Evolutionary conservation across 2,888 invertebrate genomes (phyloP), one percentile per base, ranked within the genome.

Genomic region (Nemapogon koenigi): DNA sequence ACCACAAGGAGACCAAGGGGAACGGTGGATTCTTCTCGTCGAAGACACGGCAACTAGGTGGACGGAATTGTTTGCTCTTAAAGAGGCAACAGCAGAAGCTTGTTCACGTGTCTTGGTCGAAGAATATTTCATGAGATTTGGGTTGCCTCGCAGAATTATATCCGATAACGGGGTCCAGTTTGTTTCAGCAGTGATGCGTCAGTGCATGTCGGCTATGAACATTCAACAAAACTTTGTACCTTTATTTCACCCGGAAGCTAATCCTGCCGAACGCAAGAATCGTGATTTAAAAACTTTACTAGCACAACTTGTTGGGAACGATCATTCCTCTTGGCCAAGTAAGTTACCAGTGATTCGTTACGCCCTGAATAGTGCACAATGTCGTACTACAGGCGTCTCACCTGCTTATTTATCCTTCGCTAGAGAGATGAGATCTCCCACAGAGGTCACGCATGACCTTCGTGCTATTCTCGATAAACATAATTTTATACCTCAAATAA

Each of bases 121-220:
- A 2, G 41, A 41, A 26, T 22, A 38, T 11, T 35, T 41, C 2
- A 15, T 41, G 14, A 44, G 55, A 4, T 57, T 49, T 41, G 57
- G 55, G 2, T 26, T 50, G 4, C 53, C 53, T 2, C 26, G 56
- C 8, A 30, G 50, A 14, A 37, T 57, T 0, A 43, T 51, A 8
- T 47, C 46, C 10, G 54, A 59, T 35, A 62, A 60, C 16, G 57
- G 57, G 0, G 37, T 46, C 0, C 57, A 59, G 33, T 56, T 57
- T 33, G 43, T 58, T 1, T 48, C 51, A 1, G 49, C 45, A 0
- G 35, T 55, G 2, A 57, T 56, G 53, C 57, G 57, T 25, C 41
- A 55, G 17, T 31, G 51, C 0, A 40, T 27, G 7, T 32, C 17
- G 13, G 45, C 38, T 3, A 29, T 50, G 1, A 35, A 35, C 4